Percentiles rank a stretch among this genome's conserved stretches.
These are phyloP conservation scores for Lasiurus borealis DNA, from an alignment of 2,113 vertebrate species.

Conservation along the genomic window DNA sequence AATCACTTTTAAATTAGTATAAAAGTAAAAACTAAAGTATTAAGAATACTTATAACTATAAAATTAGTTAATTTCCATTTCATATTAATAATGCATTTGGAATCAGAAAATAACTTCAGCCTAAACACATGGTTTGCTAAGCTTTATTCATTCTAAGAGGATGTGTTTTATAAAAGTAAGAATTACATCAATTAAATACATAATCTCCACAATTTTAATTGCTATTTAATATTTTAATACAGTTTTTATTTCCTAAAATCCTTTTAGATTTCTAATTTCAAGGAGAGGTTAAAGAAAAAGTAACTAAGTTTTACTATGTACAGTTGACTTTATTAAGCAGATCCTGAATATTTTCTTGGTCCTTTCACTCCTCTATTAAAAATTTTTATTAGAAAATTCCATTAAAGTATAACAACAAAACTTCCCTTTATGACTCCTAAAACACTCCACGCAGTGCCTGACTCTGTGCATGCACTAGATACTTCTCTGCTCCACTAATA, in stretches of 20 bases:
- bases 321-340: neutral
- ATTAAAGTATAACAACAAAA: neutral
- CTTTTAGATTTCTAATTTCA: constrained; percentile 3
- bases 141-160: constrained; percentile 27
- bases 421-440: neutral
- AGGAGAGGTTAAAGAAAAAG: neutral
- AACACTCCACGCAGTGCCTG: neutral
- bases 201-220: constrained; percentile 51
- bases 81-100: constrained; percentile 47
- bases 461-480: neutral
- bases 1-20: constrained; percentile 9
- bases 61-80: constrained; percentile 26
- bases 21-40: neutral
- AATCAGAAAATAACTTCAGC: constrained; percentile 44
- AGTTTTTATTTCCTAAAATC: constrained; percentile 42
- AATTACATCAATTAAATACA: constrained; percentile 60
- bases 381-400: neutral
- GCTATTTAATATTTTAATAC: constrained; percentile 12
- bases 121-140: constrained; percentile 45
- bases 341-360: neutral
- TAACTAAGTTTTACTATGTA: neutral
- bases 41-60: neutral
- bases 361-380: neutral
- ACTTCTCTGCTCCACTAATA: neutral
- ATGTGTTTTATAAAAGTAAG: constrained; percentile 7